Evolutionary conservation across 2,888 invertebrate species (phyloP).

Genomic region (Meiosimyza platycephala): DNA sequence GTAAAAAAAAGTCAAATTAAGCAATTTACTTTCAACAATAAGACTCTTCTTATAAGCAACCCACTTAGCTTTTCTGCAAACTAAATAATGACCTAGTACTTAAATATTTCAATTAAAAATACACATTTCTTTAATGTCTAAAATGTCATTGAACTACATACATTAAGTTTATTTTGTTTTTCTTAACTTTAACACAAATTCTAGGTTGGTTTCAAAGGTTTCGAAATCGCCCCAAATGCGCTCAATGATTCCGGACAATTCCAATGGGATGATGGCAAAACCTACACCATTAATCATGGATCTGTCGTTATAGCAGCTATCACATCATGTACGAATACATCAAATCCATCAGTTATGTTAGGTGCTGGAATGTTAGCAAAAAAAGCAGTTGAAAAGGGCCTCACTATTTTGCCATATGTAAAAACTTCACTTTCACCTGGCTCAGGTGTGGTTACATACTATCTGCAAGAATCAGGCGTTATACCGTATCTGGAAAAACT

Average conservation of each 20-base stretch:
- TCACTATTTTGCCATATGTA: conserved; percentile 90
- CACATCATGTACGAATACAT: conserved; percentile 98
- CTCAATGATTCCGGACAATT: conserved; percentile 77
- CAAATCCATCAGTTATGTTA: conserved; percentile 98
- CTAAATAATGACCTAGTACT: conserved; percentile 55
- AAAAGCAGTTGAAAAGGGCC: conserved; percentile 92
- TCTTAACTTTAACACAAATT: conserved; percentile 28
- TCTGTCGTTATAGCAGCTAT: conserved; percentile 98
- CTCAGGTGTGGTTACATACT: conserved; percentile 92
- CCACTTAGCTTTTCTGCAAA: conserved; percentile 48
- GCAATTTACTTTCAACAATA: not conserved
- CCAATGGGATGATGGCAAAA: conserved; percentile 80
- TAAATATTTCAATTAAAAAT: not conserved
- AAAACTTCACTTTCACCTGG: conserved; percentile 98
- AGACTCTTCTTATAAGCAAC: too few species aligned
- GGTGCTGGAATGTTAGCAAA: conserved; percentile 94
- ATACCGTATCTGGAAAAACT: conserved; percentile 85
- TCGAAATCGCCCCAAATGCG: conserved; percentile 78
- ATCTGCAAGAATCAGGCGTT: conserved; percentile 85
- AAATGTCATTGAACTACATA: conserved; percentile 44
- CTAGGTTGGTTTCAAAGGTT: conserved; percentile 93
- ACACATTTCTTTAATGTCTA: not conserved
- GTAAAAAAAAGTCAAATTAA: not conserved
- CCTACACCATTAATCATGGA: conserved; percentile 86
- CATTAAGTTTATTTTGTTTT: not conserved